These are phyloP conservation scores for Lampris megalopsis DNA, from an alignment of 2,113 vertebrate genomes.

Conservation along the genomic window DNA sequence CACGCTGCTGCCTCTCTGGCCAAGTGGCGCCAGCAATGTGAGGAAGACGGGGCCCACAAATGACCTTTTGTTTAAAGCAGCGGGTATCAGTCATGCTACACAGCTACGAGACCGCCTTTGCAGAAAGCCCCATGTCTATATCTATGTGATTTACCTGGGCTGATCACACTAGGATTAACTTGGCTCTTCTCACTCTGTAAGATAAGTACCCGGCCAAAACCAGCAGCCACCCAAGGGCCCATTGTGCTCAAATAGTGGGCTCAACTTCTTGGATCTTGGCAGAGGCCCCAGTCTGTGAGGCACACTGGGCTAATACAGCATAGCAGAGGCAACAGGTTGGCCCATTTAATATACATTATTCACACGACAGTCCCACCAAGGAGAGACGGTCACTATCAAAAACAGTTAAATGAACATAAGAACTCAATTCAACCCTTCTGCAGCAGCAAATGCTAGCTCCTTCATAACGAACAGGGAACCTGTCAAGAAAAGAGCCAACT, in stretches of 20 bases:
- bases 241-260: background rate
- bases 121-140: slow-evolving; percentile 13
- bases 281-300: background rate
- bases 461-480: background rate
- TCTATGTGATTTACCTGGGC: slow-evolving; percentile 36
- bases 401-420: no score
- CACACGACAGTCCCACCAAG: background rate
- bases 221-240: background rate
- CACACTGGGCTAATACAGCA: background rate
- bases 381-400: background rate
- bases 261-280: background rate
- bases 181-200: background rate
- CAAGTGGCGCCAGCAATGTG: background rate
- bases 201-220: background rate
- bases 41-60: slow-evolving; percentile 52
- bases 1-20: slow-evolving; percentile 15
- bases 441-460: background rate
- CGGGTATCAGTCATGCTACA: slow-evolving; percentile 44
- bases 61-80: slow-evolving; percentile 57
- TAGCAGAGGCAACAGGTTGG: background rate
- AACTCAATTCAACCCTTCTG: background rate
- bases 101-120: slow-evolving; percentile 34
- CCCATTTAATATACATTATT: background rate
- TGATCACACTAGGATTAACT: slow-evolving; percentile 16
- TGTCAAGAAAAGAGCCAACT: background rate